Base-by-base conservation (phyloP, 2,113 vertebrate genomes). In the Bubo bubo region DNA sequence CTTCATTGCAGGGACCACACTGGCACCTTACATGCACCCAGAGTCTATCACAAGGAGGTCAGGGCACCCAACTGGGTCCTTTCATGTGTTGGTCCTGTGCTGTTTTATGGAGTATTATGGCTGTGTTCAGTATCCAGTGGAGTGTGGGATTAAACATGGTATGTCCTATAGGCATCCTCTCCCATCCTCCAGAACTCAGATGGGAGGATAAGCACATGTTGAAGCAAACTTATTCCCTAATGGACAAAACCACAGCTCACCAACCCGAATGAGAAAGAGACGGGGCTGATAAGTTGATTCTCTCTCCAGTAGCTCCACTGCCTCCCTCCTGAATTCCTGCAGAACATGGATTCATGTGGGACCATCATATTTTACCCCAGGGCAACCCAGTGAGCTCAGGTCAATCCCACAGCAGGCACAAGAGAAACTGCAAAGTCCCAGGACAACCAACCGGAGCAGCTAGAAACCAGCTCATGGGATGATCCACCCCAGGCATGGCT, bases 311-410 rank as follows among this genome's bases (percentile, higher is more conserved):
- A n/a, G 9, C 26, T 23, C 24, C 21, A 32, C 22, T 37, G 53
- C 35, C 18, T 63, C 9, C 8, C 10, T 79, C 41, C 64, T 41
- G 37, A 45, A 82, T 50, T 71, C 28, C 66, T 75, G 15, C 15
- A 16, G 32, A 59, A 17, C 37, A 41, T 5, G 18, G 45, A 75
- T 67, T 75, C 58, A 71, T 0, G 4, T 27, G 27, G 43, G 18
- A 55, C 14, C 22, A 43, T 14, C 0, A 0, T 11, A 35, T 87
- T 71, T 27, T 34, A 82, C 16, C 4, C 5, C 21, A 49, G 22
- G 9, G 56, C 35, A 88, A 79, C 17, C 12, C 27, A 74, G 15
- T 0, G 2, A 87, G 56, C 15, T 91, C 41, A 81, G 26, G 37
- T 55, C 55, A 77, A 58, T 19, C 68, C 52, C 41, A 59, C 22